Base-by-base conservation (phyloP, 30 jellyfish, hydroid and myxozoan genomes). In the Aurelia sp. region DNA sequence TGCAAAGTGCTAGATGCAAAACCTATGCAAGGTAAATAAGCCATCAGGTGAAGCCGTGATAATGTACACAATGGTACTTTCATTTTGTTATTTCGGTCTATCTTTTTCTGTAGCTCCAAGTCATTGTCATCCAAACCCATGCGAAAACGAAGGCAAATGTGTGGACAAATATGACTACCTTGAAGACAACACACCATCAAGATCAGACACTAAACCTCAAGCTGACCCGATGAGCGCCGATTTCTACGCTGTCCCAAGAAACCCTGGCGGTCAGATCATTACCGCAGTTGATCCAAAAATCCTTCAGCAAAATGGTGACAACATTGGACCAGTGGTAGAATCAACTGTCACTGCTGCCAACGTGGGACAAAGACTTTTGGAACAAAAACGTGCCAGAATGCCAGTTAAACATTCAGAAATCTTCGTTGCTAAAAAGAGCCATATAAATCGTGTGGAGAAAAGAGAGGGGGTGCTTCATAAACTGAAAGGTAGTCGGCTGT, bases 101-200 rank as follows among this genome's bases (percentile, higher is more conserved):
- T 44, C 0, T 44, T 13, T 11, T 16, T 80, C 71, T 78, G 27
- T 52, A 88, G 99, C 90, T 5, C 87, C 90, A 57, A 89, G 97
- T 52, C 94, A 73, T 9, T 94, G 99, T 59, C 99, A 94, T 74
- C 99, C 99, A 7, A 94, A 94, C 75, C 99, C 99, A 5, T 94
- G 99, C 79, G 99, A 94, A 69, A 94, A 94, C 65, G 97, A 91
- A 21, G 99, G 96, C 22, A 73, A 66, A 24, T 94, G 99, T 72
- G 62, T 76, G 58, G 99, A 94, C 89, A 88, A 86, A 53, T 94
- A 68, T 60, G 93, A 89, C 53, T 94, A 65, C 80, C 76, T 94
- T 70, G 95, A 74, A 22, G 82, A 71, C 10, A 74, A 80, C 44
- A 75, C 64, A 47, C n/a, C 73, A 9, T 20, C 72, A 17, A 27